Base-by-base conservation (phyloP, 2,888 invertebrate species). In the Calliopum simillimum region DNA sequence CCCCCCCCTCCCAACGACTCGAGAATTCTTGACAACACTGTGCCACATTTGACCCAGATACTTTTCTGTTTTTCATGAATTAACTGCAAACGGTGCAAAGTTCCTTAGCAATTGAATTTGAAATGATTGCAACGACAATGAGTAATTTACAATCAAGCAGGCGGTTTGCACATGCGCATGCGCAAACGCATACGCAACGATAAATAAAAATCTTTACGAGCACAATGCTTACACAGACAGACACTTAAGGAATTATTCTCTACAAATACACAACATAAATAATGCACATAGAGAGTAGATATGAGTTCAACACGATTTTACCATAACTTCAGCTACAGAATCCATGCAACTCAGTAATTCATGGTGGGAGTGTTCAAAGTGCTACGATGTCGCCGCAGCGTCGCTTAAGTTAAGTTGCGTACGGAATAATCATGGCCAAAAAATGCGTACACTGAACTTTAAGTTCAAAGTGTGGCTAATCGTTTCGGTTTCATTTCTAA, bases 381-480 rank as follows among this genome's bases (percentile, higher is more conserved):
- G 43, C 21, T n/a, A 25, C 46, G 43, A 33, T 16, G 53, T 41
- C 33, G 58, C 23, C 23, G 33, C 68, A 55, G 44, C 33, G 65
- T 33, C 46, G 23, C 64, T 12, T 25, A 33, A 55, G n/a, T n/a
- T n/a, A n/a, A 44, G 47, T 44, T 16, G 51, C 63, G 56, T 23
- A 69, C 63, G 56, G n/a, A n/a, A n/a, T n/a, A 63, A 69, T 63
- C 62, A 69, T 63, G 62, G 69, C 56, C 55, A 63, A 56, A 64
- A 69, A 69, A 69, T 69, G 69, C 58, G 69, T 69, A 63, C 63
- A 47, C 63, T 64, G 63, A 69, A 69, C 69, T 69, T 41, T 53
- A 14, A 5, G 21, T 44, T 21, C 33, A 41, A 21, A 23, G 4
- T 43, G 21, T 33, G 8, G 33, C 8, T 33, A 33, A 33, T 33